Evolutionary conservation across 2,888 invertebrate genomes (phyloP), one percentile per base, ranked within the genome.

Genomic region (Heteromurus nitidus): DNA sequence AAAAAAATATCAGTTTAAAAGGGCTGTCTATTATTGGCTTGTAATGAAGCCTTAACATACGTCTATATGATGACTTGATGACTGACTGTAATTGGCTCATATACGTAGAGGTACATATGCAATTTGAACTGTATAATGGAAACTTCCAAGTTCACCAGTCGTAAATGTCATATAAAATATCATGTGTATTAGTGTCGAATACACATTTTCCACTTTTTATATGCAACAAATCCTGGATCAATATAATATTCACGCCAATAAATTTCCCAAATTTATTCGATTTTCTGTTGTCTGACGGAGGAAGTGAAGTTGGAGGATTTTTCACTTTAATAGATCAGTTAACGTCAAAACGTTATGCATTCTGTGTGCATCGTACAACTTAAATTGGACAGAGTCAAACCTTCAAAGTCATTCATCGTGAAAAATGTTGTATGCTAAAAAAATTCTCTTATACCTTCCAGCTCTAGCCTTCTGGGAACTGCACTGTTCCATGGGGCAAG

Each of bases 271-370:
- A n/a, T 2, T 2, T 2, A 2, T 50, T 9, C n/a, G 20, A 69
- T 58, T 55, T 70, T 65, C 55, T 44, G 67, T 75, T 75, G 68
- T 75, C 68, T 58, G 75, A 75, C 67, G 28, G 55, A 44, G 44
- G 68, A 55, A 75, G 67, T 58, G 75, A 75, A 75, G 67, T 75
- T 67, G 18, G 26, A 16, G 18, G 67, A 22, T 75, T 75, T 75
- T 75, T 68, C 68, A 68, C 68, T 75, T 75, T 75, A 68, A 75
- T 68, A 58, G 75, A 30, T 47, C 55, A 55, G 67, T 75, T 67
- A 75, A 58, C 55, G 75, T 75, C 75, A 68, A 18, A 22, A 24
- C 30, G 42, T 26, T 20, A 47, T 44, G 58, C 67, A 75, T 20
- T 75, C 44, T 20, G 55, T 75, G 68, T 75, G 60, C 58, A 75